Evolutionary conservation across 1,140 invertebrate species (phyloP), one percentile per base, ranked within the genome.

Genomic region (Drosophila insularis): DNA sequence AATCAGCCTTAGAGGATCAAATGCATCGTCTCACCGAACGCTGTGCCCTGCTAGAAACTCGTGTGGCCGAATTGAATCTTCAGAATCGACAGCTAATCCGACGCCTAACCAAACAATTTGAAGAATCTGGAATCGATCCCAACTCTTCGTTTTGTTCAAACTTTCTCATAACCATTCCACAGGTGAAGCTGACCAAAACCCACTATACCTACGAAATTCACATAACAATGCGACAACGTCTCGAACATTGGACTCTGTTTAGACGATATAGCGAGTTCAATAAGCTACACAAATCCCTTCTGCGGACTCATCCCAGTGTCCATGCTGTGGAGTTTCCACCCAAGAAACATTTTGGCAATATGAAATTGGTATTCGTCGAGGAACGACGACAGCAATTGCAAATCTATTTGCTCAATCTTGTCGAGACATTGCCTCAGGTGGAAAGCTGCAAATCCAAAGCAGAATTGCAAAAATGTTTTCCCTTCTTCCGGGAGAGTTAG

Each of bases 241-340:
- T 97, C 90, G 96, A 96, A 65, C 97, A 98, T 91, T 98, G 97
- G 97, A 97, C 97, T 91, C 94, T 98, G 27, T 97, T 97, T 82
- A 93, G 97, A 73, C 93, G 97, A 62, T 98, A 97, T 91, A 95
- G 96, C 61, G 96, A 98, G 90, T 98, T 98, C 92, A 94, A 97
- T 92, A 93, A 95, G 43, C 92, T 98, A 17, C 96, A 98, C 87
- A 94, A 94, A 77, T 93, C 95, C 63, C 91, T 97, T 43, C 96
- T 96, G 74, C 96, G 96, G 86, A 93, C 95, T 56, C 95, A 97
- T 92, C 93, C 95, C 8, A 92, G 94, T 27, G 93, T 97, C 23
- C 93, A 93, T 11, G 94, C 94, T 2, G 96, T 97, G 91, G 95
- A 97, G 87, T 98, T 98, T 93, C 97, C 97, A 10, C 96, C 96